Base-by-base conservation (phyloP, 1,140 invertebrate species). In the Rhagoletis pomonella region DNA sequence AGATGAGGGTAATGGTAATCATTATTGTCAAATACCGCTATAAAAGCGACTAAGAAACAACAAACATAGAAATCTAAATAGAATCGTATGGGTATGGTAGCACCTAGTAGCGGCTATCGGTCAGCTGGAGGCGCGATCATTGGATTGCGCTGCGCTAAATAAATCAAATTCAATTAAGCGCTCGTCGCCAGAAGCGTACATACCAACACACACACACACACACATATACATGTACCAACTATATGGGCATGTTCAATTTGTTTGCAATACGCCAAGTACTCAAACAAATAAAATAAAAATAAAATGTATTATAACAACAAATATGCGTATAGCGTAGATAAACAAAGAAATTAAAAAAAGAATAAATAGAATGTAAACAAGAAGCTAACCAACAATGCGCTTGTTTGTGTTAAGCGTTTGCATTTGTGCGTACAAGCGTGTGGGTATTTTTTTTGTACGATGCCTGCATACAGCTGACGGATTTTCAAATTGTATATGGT, bases 81-180 rank as follows among this genome's bases (percentile, higher is more conserved):
- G 39, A 86, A 50, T 86, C 39, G 85, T 47, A 44, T 60, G 84
- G 58, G 29, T 4, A 85, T 85, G n/a, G 7, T 39, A 29, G n/a
- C 81, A 85, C 42, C 42, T 29, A 59, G n/a, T 42, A 12, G 59
- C 60, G 73, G n/a, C n/a, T 81, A 29, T 81, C 47, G 19, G 73
- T 81, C 6, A 50, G 17, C n/a, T 81, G 73, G 73, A 81, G 73
- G 73, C 73, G 73, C 73, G 73, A 81, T 81, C 73, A 81, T 81
- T 58, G 73, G 73, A 55, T 81, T 81, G 47, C 73, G 73, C 73
- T 81, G 73, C 73, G 73, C 73, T 81, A 81, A 81, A 81, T 81
- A 44, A 81, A 81, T 81, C 73, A 81, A 81, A 81, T 58, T 81
- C 73, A 81, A 81, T 81, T 81, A 81, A 81, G 73, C 73, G 47